Conservation (phyloP, 1,140 invertebrate species). For the Drosophila ohnishii region DNA sequence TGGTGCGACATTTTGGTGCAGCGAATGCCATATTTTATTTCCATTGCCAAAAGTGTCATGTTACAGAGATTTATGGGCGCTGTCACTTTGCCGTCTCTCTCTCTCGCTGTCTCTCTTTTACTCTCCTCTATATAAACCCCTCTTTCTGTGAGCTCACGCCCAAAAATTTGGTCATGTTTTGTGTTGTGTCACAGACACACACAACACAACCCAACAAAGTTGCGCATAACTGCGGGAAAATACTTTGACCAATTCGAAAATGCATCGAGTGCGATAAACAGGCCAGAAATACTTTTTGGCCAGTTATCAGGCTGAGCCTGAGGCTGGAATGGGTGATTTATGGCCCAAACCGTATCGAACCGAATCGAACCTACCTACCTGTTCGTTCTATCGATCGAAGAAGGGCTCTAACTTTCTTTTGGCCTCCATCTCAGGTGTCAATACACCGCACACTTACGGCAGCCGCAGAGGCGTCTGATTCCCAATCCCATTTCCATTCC, state of each 20-base stretch:
- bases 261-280: slow-evolving; percentile 60
- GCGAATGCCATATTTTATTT: slow-evolving; percentile 83
- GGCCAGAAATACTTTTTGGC: slow-evolving; percentile 56
- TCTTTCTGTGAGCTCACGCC: slow-evolving; percentile 63
- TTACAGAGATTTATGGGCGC: slow-evolving; percentile 82
- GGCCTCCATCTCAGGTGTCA: slow-evolving; percentile 66
- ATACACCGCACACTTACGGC: slow-evolving; percentile 59
- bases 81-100: slow-evolving; percentile 54
- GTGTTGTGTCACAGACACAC: slow-evolving; percentile 61
- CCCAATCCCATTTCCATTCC: slow-evolving; percentile 14
- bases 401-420: slow-evolving; percentile 40
- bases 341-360: slow-evolving; percentile 42
- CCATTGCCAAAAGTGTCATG: slow-evolving; percentile 83
- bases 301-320: slow-evolving; percentile 65
- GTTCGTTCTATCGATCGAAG: slow-evolving; percentile 30
- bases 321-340: slow-evolving; percentile 64
- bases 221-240: slow-evolving; percentile 63
- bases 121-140: slow-evolving; percentile 16
- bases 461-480: slow-evolving; percentile 62
- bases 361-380: slow-evolving; percentile 35
- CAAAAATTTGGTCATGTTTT: slow-evolving; percentile 79
- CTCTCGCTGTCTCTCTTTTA: slow-evolving; percentile 13
- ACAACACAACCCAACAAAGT: too few species aligned
- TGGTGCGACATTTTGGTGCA: slow-evolving; percentile 79
- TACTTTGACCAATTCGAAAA: slow-evolving; percentile 76